Evolutionary conservation across 1,140 invertebrate genomes (phyloP), one percentile per base, ranked within the genome.

Genomic region (Euura saliciscinereae): DNA sequence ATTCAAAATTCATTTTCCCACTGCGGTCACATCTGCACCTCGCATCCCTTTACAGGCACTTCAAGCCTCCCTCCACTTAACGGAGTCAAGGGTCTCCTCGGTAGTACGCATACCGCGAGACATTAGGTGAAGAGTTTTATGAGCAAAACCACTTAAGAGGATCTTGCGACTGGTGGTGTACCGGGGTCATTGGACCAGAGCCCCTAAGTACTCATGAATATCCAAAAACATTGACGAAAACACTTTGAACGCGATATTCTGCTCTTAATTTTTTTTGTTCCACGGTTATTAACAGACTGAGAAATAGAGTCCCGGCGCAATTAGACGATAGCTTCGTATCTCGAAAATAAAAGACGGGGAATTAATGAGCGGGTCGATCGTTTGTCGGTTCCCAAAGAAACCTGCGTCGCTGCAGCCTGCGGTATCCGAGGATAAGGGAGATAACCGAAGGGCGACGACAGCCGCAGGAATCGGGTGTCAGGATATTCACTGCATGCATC

Each of bases 61-160:
- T 59, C 8, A 59, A 3, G 28, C 28, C 51, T 8, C 51, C 5
- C 51, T 8, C 51, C 51, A 59, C 51, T 59, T 59, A 6, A 59
- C 51, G 3, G 6, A 59, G 51, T 59, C 51, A 59, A 59, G 51
- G 51, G 46, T 51, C 7, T n/a, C 46, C n/a, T 8, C 7, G 46
- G 51, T 59, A 28, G 28, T 28, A 28, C 45, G 51, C 45, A 11
- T 45, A 71, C 72, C 74, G 73, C 51, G 8, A 59, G 13, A 59
- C 51, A 59, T 77, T 78, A 77, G 78, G 13, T 8, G 13, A 8
- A 59, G 8, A 82, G 78, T 78, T 87, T 86, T 86, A 86, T 84
- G 84, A 83, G 82, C 84, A 78, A 87, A 87, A 87, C 80, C 86
- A 87, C 86, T 87, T 85, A 86, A 59, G 51, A 59, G 83, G 78